Evolutionary conservation across 2,888 invertebrate genomes (phyloP).

Genomic region (Heliconius hortense): DNA sequence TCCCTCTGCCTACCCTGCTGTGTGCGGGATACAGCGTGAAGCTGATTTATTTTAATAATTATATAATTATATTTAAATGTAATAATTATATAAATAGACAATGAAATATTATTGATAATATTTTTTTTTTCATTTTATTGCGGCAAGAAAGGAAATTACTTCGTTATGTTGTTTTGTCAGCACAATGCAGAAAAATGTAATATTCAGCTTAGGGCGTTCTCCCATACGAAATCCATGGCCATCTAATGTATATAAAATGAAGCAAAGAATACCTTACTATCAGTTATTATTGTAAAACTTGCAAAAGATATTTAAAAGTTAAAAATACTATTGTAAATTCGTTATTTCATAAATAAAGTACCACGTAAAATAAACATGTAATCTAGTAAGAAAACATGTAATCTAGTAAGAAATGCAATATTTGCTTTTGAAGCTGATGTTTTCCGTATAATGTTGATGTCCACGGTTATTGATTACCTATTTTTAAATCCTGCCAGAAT

Average conservation of each 20-base stretch:
- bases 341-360: neutral
- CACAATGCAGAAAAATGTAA: neutral
- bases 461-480: slow-evolving; percentile 49
- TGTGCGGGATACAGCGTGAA: too few species aligned
- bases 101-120: neutral
- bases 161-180: neutral
- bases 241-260: neutral
- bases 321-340: neutral
- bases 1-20: too few species aligned
- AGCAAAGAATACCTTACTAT: neutral
- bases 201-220: neutral
- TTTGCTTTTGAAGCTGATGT: neutral
- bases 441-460: slow-evolving; percentile 13
- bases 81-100: too few species aligned
- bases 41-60: too few species aligned
- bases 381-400: neutral
- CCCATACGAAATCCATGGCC: neutral
- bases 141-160: neutral
- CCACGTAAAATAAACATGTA: neutral
- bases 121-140: neutral
- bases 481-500: slow-evolving; percentile 39
- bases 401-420: neutral
- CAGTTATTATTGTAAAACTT: neutral
- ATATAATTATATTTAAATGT: too few species aligned
- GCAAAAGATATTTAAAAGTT: neutral